These are phyloP conservation scores for Brachionus plicatilis DNA, from an alignment of 1,140 invertebrate species.

Conservation along the genomic window DNA sequence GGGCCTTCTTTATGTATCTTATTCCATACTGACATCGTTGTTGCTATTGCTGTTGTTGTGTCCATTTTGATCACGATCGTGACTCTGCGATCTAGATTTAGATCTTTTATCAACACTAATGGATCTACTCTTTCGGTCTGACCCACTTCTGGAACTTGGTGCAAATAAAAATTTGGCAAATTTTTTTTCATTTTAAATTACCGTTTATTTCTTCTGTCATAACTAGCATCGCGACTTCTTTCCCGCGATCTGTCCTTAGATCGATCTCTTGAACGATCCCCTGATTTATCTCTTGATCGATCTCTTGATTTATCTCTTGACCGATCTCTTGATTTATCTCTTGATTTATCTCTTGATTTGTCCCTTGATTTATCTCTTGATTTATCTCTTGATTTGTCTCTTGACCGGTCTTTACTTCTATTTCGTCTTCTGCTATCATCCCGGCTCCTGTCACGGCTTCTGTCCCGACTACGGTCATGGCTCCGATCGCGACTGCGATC, in stretches of 20 bases:
- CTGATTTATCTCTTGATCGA: neutral
- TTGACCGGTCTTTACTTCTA: neutral
- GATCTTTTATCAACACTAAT: neutral
- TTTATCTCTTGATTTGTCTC: neutral
- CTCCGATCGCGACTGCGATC: neutral
- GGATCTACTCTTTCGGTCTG: neutral
- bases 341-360: too few relatives aligned
- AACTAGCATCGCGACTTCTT: neutral
- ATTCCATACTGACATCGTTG: constrained; percentile 12
- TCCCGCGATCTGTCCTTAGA: too few relatives aligned
- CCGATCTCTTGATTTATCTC: too few relatives aligned
- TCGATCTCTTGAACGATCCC: neutral
- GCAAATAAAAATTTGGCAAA: neutral
- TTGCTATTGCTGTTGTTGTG: neutral
- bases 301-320: neutral
- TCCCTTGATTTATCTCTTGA: neutral
- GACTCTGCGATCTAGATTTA: neutral
- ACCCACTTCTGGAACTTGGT: neutral
- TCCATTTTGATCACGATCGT: neutral
- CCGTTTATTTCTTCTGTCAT: neutral
- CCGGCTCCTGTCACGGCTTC: neutral
- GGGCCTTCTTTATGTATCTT: neutral
- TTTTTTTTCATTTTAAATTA: neutral
- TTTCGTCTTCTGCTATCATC: neutral
- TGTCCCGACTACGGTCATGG: neutral